Evolutionary conservation across 2,888 invertebrate genomes (phyloP).

Genomic region (Thymelicus sylvestris): DNA sequence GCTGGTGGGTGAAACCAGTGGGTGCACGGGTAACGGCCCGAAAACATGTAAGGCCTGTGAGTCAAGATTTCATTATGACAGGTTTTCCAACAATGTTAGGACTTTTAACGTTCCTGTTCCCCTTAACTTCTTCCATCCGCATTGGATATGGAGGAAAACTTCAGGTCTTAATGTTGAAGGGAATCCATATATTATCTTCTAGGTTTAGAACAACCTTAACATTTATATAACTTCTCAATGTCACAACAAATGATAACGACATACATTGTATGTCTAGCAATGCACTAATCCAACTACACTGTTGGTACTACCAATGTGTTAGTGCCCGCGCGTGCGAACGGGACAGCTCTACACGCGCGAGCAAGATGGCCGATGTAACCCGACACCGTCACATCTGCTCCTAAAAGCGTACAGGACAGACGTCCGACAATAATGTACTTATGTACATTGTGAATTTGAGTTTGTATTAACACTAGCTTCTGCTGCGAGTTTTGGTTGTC

Average conservation of each 20-base stretch:
- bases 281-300: neutral
- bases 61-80: too few relatives aligned
- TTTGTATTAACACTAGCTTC: conserved; percentile 43
- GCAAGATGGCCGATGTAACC: conserved; percentile 62
- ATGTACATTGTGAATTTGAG: conserved; percentile 48
- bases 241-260: neutral
- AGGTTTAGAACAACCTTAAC: too few relatives aligned
- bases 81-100: too few relatives aligned
- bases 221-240: neutral
- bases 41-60: too few relatives aligned
- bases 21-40: too few relatives aligned
- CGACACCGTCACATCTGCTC: conserved; percentile 76
- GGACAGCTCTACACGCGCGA: conserved; percentile 52
- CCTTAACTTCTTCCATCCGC: too few relatives aligned
- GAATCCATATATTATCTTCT: too few relatives aligned
- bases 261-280: conserved; percentile 7
- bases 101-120: too few relatives aligned
- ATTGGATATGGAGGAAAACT: too few relatives aligned
- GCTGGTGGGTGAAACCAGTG: too few relatives aligned
- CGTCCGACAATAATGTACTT: conserved; percentile 50
- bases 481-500: conserved; percentile 12
- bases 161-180: too few relatives aligned
- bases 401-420: conserved; percentile 71
- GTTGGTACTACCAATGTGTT: neutral
- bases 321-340: conserved; percentile 42